phyloP scores from a whole-genome alignment of 2,888 invertebrate species.

The Platypus cylindrus region DNA sequence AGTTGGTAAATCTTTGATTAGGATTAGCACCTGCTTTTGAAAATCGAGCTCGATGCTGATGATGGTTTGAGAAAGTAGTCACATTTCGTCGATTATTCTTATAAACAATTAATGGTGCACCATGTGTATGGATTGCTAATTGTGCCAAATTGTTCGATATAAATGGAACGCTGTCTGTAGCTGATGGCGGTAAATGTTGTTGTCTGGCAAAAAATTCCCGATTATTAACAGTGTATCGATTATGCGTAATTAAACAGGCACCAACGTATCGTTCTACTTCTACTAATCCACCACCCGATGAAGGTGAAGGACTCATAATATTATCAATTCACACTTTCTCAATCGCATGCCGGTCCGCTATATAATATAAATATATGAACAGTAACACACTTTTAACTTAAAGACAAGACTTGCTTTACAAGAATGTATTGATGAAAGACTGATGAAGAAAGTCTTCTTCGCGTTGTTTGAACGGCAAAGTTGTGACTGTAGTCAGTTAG shows the following conservation, averaged over 20 bases:
- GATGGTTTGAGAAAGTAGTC: constrained; percentile 12
- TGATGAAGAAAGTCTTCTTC: too few relatives aligned
- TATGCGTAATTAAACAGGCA: constrained; percentile 41
- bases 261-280: constrained; percentile 53
- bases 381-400: too few relatives aligned
- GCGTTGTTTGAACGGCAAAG: too few relatives aligned
- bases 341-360: constrained; percentile 21
- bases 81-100: constrained; percentile 35
- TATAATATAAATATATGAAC: too few relatives aligned
- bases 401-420: too few relatives aligned
- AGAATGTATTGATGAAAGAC: too few relatives aligned
- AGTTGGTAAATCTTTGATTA: constrained; percentile 18
- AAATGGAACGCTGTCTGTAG: constrained; percentile 58
- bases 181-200: constrained; percentile 16
- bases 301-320: constrained; percentile 65
- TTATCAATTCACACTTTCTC: constrained; percentile 7
- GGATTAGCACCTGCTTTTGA: constrained; percentile 20
- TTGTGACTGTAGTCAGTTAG: too few relatives aligned
- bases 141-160: constrained; percentile 55
- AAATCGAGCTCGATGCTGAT: too few relatives aligned
- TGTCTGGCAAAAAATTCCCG: constrained; percentile 22
- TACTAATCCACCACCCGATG: constrained; percentile 45
- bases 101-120: constrained; percentile 68
- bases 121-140: constrained; percentile 72
- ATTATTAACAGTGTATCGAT: constrained; percentile 15